Evolutionary conservation across 2,888 invertebrate species (phyloP).

Genomic region (Macrostomum cliftonense): DNA sequence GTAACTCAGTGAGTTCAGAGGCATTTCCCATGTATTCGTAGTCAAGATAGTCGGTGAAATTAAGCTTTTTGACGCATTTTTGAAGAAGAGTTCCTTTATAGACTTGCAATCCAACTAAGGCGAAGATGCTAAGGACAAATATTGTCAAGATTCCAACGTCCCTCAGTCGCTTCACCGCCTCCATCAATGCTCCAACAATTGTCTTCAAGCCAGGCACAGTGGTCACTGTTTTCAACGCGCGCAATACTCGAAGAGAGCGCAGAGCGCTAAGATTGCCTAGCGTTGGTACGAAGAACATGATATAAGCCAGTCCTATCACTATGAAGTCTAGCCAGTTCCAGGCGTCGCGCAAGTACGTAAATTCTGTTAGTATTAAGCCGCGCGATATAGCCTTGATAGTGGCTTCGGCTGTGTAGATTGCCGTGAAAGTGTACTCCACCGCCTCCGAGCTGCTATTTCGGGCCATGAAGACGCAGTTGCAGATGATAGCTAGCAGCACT

Average conservation of each 20-base stretch:
- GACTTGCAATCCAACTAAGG: constrained; percentile 91
- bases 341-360: constrained; percentile 99
- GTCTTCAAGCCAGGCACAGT: constrained; percentile 98
- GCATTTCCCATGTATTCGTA: too few species aligned
- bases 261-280: constrained; percentile 96
- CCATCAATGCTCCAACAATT: constrained; percentile 96
- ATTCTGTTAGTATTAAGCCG: constrained; percentile 95
- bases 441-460: constrained; percentile 51
- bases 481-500: constrained; percentile 92
- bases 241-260: constrained; percentile 93
- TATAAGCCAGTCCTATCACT: constrained; percentile 98
- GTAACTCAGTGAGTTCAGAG: too few species aligned
- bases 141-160: constrained; percentile 98
- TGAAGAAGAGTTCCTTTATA: constrained; percentile 91
- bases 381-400: constrained; percentile 96
- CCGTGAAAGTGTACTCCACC: constrained; percentile 97
- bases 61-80: constrained; percentile 64
- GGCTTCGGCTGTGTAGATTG: constrained; percentile 98
- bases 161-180: constrained; percentile 93
- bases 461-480: constrained; percentile 97
- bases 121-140: constrained; percentile 94
- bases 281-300: constrained; percentile 84
- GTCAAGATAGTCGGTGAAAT: neutral
- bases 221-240: constrained; percentile 98
- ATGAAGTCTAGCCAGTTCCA: constrained; percentile 99